Base-by-base conservation (phyloP, 2,888 invertebrate species). In the Chesias legatella region DNA sequence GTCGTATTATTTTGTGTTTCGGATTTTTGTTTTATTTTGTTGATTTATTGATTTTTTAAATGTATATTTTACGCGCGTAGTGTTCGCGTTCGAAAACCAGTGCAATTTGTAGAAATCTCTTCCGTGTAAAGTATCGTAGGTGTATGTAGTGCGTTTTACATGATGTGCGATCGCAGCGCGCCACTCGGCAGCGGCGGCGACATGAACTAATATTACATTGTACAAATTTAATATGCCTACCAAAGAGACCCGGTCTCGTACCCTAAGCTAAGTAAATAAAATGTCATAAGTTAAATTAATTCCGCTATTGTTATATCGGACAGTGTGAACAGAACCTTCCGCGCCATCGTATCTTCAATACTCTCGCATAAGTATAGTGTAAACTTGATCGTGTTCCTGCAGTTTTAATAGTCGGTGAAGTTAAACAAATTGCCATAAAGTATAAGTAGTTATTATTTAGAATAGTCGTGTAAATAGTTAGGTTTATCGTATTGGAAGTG, bases 241-340 rank as follows among this genome's bases (percentile, higher is more conserved):
- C 89, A 89, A 89, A 89, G 89, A 89, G 88, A 88, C 88, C 75
- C 88, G 88, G 89, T 89, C 89, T 89, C 89, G 84, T 88, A 88
- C 86, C 81, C 79, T 80, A 82, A 80, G 74, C 78, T 86, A 86
- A 86, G 85, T 84, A 79, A 68, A 73, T 71, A 78, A 79, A 79
- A 78, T 80, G 79, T 82, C 77, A 79, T 83, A 83, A 82, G 79
- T 83, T 82, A 77, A 71, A 80, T 72, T 76, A 77, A 79, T 76
- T 68, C 77, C 67, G 73, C 73, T 78, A 73, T 63, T 61, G 60
- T 66, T 60, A 67, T 65, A 73, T 73, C 73, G 73, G 77, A 80
- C 75, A 67, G 79, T 73, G 76, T 77, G 74, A 77, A 73, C 74
- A 77, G 69, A 73, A 76, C 67, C 66, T 73, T 78, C 80, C 81